Base-by-base conservation (phyloP, 2,888 invertebrate genomes). In the Dromius quadrimaculatus region DNA sequence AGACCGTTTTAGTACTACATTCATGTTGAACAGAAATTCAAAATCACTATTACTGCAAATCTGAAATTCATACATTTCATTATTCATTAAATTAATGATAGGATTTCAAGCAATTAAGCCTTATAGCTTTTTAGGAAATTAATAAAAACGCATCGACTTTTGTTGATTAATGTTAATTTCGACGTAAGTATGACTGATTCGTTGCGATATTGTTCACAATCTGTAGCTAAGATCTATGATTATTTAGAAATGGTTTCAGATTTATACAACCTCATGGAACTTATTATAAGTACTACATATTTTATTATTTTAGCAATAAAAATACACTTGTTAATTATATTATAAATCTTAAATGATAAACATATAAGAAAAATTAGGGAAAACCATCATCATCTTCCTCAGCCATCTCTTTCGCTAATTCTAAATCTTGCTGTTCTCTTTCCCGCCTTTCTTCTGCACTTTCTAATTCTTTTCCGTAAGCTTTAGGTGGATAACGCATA, bases 351-450 rank as follows among this genome's bases (percentile, higher is more conserved):
- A 19, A 68, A 69, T 65, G 34, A 71, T 66, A 64, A 61, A 43
- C 11, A 41, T 19, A 1, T n/a, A n/a, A n/a, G 23, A 73, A 71
- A 19, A 66, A 75, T 77, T 81, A 86, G 75, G 86, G 86, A 80
- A 92, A 93, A 74, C 92, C 92, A 85, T 96, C 96, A 85, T 98
- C 97, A 83, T 99, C 98, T 81, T 99, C 98, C 80, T 99, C 99
- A 4, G 98, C 98, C 93, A 99, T 97, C 85, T 99, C 98, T 83
- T 98, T 99, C n/a, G 99, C 99, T 77, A 98, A 86, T 82, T 99
- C 99, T 78, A 99, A 85, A 84, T 99, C 99, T 83, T 98, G 97
- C 79, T 98, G 97, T 82, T 98, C 98, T 63, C 97, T 86, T 82
- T 98, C 98, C 71, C 98, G 87, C 61, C 98, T 88, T 79, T 98